phyloP scores from a whole-genome alignment of 2,113 vertebrate genomes.

The Indri indri region DNA sequence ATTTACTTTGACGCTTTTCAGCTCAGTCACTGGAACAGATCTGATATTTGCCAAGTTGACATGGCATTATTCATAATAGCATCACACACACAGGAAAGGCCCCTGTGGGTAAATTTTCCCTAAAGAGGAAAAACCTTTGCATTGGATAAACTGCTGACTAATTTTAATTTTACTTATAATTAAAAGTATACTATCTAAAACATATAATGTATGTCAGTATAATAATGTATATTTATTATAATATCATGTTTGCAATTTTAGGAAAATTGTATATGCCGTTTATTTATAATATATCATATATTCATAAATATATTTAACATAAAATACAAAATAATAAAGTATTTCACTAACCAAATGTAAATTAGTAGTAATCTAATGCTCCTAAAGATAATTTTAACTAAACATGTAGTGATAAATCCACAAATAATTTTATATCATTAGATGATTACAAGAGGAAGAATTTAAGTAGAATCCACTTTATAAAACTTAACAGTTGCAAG shows the following conservation, averaged over 20 bases:
- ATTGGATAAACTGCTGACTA: background rate
- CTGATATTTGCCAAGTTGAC: background rate
- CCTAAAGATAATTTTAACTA: background rate
- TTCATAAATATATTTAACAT: background rate
- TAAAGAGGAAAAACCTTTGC: conserved; percentile 13
- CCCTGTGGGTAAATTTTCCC: background rate
- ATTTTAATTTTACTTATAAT: conserved; percentile 17
- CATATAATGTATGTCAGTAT: background rate
- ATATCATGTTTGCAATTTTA: background rate
- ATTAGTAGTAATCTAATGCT: background rate
- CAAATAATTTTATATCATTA: background rate
- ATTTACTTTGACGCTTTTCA: conserved; percentile 47
- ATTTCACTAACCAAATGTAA: background rate
- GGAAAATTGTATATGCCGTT: background rate
- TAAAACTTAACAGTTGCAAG: background rate
- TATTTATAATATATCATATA: background rate
- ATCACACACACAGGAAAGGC: background rate
- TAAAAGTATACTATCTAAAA: background rate
- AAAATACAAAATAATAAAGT: background rate
- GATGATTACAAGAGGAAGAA: background rate
- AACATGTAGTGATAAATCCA: background rate
- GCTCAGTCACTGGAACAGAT: background rate
- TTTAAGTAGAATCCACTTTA: background rate
- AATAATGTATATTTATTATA: background rate
- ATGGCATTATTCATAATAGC: background rate